These are phyloP conservation scores for Anadara kagoshimensis DNA, from an alignment of 1,140 invertebrate species.

Conservation along the genomic window DNA sequence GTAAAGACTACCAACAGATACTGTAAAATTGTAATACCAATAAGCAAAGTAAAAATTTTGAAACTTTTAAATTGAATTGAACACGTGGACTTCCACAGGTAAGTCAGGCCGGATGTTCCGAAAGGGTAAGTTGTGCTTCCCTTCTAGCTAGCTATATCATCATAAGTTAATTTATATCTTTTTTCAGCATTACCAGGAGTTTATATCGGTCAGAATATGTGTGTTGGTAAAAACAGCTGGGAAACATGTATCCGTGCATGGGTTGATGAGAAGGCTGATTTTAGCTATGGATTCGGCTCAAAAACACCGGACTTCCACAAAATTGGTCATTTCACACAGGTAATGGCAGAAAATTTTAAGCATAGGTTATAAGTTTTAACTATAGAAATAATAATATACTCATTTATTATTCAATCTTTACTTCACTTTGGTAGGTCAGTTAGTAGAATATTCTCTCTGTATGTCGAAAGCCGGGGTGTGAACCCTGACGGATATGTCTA, in stretches of 20 bases:
- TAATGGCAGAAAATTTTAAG: not conserved
- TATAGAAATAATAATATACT: not conserved
- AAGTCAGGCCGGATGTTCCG: too few species aligned
- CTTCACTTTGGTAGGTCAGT: not conserved
- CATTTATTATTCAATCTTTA: too few species aligned
- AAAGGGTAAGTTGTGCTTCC: too few species aligned
- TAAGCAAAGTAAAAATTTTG: too few species aligned
- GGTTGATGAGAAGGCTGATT: conserved; percentile 9
- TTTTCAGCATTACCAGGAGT: conserved; percentile 22
- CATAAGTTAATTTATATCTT: too few species aligned
- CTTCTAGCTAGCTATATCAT: too few species aligned
- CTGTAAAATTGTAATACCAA: too few species aligned
- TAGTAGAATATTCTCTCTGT: not conserved
- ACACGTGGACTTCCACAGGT: too few species aligned
- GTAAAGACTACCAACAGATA: too few species aligned
- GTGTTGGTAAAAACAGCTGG: conserved; percentile 16
- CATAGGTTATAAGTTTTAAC: not conserved
- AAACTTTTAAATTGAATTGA: too few species aligned
- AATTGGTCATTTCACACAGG: conserved; percentile 30
- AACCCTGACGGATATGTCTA: not conserved
- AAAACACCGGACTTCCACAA: conserved; percentile 12
- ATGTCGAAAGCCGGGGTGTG: not conserved
- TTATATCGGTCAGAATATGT: conserved; percentile 31
- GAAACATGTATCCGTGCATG: conserved; percentile 9
- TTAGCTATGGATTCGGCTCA: conserved; percentile 16